Base-by-base conservation (phyloP, 1,140 invertebrate genomes). In the Holotrichia oblita region DNA sequence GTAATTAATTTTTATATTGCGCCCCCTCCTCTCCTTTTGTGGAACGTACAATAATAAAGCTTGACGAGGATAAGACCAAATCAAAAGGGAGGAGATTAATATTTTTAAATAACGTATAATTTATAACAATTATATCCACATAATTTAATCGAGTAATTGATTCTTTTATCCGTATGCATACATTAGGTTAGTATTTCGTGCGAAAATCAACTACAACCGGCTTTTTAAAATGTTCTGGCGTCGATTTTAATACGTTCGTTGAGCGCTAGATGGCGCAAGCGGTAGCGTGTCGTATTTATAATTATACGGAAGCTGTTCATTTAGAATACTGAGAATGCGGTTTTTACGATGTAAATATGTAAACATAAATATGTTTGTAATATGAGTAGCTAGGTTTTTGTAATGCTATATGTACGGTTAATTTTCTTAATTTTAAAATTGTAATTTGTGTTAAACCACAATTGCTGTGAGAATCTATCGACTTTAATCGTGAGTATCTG, bases 1-100 rank as follows among this genome's bases (percentile, higher is more conserved):
- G 20, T 69, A 69, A 69, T 69, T 69, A 69, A 69, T 69, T 69
- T 69, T 69, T 69, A 20, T 22, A 6, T 12, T 34, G 1, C 27
- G 27, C 0, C 22, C 10, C 61, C 61, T n/a, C n/a, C n/a, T n/a
- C n/a, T n/a, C n/a, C n/a, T n/a, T 69, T 69, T 69, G 61, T 69
- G 27, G 61, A 27, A 34, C 61, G 61, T 14, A 34, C 12, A 27
- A 69, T 22, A 22, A 17, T 7, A 17, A 55, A 69, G 3, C 27
- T 69, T 9, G 61, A 69, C 61, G 22, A 64, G 61, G 61, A 69
- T 27, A 27, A 69, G 24, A 22, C 8, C 24, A n/a, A 69, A 10
- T 34, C 12, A 14, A 27, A 69, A 8, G 27, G 61, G 22, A 14
- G 61, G 14, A 6, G 1, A 34, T 34, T 34, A 34, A 4, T 34